Base-by-base conservation (phyloP, 2,888 invertebrate genomes). In the Cheilosia urbana region DNA sequence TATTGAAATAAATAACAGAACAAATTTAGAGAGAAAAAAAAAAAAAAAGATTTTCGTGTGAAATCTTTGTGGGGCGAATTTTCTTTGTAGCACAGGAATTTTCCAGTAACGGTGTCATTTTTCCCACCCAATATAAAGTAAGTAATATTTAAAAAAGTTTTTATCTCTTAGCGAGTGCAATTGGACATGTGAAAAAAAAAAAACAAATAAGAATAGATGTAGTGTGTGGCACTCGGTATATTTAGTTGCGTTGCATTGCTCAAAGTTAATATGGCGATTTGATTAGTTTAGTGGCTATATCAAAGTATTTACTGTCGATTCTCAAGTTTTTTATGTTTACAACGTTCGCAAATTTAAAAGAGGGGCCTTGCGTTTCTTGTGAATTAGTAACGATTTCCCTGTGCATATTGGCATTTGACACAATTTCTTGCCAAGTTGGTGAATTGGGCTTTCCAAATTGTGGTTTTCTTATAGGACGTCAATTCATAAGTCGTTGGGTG, bases 101-200 rank as follows among this genome's bases (percentile, higher is more conserved):
- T 68, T 62, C 72, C 62, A 69, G 49, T 34, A 63, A 51, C 73
- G 73, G 66, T 79, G 68, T 62, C 62, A 19, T 45, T 68, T 71
- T 71, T 42, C 58, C 42, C 24, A 49, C 30, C 27, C n/a, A 34
- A 51, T 58, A 47, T 21, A 77, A 69, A 45, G 72, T 83, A 83
- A 83, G 83, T 83, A 73, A 42, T 60, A 69, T 55, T 71, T 0
- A 71, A 40, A 57, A 51, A 47, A 51, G 6, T 24, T 57, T 72
- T 58, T 58, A 19, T 34, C 24, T 37, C 17, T 15, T 15, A 13
- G 24, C 24, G 21, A 47, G 57, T 76, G 57, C 21, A 73, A 66
- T 63, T 66, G 45, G 17, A 75, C 53, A 60, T 47, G 62, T 55
- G 51, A 45, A 68, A 34, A 45, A 60, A 60, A 45, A 68, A 34